Evolutionary conservation across 2,888 invertebrate genomes (phyloP), one percentile per base, ranked within the genome.

Genomic region (Ichneumon xanthorius): DNA sequence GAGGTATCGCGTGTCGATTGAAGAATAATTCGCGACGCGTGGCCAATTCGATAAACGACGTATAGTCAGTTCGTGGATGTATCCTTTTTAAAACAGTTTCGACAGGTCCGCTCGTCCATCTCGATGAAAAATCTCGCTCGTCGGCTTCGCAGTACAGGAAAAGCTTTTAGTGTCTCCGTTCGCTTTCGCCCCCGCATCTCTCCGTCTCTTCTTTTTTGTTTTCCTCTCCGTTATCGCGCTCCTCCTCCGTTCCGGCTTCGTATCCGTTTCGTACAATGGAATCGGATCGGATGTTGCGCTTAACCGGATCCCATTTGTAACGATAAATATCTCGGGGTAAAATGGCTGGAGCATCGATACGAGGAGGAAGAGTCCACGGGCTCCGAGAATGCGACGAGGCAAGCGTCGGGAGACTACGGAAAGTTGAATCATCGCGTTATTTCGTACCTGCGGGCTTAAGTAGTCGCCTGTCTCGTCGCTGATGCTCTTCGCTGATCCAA

Each of bases 211-310:
- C 40, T 16, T 22, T 26, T 55, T 37, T 72, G 19, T 33, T 68
- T 4, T 68, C 33, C 40, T 58, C 45, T 58, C 26, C 37, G 58
- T 30, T 72, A 37, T 75, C 45, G 45, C 45, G 45, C 16, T 55
- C 22, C 53, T 68, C 2, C 58, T 26, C 16, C 40, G 33, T 50
- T 16, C 9, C 37, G 40, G n/a, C 63, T 65, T 77, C 50, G 50
- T 30, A 16, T 50, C 7, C 40, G 67, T 81, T 78, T 19, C 45
- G 71, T 65, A 33, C 26, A 30, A n/a, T 58, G 87, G 89, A 90
- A 90, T 91, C 92, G 89, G 92, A 92, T 92, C 91, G 89, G 88
- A 90, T 91, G 92, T 92, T 91, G 88, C 90, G 89, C 92, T 92
- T 92, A 92, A 93, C 90, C 90, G 90, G 90, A 92, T 93, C 90